Percentiles rank a stretch among this genome's conserved stretches.
phyloP scores from a whole-genome alignment of 1,140 invertebrate genomes.

The Laodelphax striatellus region DNA sequence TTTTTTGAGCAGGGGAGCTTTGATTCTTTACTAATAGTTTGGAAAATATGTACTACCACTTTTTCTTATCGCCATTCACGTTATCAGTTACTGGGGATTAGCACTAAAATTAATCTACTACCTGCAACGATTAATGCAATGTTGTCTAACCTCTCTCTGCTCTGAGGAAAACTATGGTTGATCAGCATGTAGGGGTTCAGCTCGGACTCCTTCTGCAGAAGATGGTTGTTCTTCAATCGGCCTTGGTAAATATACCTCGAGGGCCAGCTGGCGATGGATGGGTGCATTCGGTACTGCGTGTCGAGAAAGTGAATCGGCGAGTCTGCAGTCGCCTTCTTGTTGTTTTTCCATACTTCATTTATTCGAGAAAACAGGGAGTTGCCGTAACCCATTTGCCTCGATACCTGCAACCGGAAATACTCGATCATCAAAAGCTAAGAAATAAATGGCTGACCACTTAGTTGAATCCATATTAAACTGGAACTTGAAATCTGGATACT shows the following conservation, averaged over 20 bases:
- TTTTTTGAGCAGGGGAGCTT: too few species aligned
- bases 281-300: conserved; percentile 80
- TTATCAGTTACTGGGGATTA: too few species aligned
- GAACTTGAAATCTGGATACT: too few species aligned
- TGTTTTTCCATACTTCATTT: neutral
- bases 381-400: neutral
- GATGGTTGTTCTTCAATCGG: conserved; percentile 36
- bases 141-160: neutral
- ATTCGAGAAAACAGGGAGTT: neutral
- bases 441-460: too few species aligned
- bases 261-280: conserved; percentile 60
- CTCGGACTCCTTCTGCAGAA: conserved; percentile 22
- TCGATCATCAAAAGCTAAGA: too few species aligned
- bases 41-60: too few species aligned
- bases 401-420: neutral
- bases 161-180: conserved; percentile 30
- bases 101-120: too few species aligned
- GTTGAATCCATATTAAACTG: too few species aligned
- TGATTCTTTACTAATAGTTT: too few species aligned
- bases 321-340: neutral
- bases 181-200: conserved; percentile 42
- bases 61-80: too few species aligned
- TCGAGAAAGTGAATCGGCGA: conserved; percentile 40
- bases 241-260: conserved; percentile 65
- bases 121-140: neutral